Base-by-base conservation (phyloP, 2,113 vertebrate species). In the Megaceryle torquata region DNA sequence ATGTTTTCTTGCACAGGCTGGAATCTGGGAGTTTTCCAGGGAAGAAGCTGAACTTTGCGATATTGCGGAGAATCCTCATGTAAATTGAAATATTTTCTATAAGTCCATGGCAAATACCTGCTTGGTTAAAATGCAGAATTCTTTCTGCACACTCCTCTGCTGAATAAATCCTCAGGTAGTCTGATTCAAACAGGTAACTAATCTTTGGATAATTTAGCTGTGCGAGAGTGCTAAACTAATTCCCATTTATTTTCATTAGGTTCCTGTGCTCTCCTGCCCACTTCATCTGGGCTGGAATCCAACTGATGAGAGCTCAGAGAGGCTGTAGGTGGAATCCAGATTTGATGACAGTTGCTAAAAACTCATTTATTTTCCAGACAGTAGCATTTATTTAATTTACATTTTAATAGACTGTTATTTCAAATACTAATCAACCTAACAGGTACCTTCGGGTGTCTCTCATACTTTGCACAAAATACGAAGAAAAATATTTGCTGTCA, bases 361-460 rank as follows among this genome's bases (percentile, higher is more conserved):
- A 39, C 70, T 90, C 60, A 87, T 96, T 96, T 90, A 93, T 96
- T 97, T 97, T 91, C 77, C 80, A 94, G 88, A 76, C 65, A 95
- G 70, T 83, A 86, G 24, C 63, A 93, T 92, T 97, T 96, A 95
- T 94, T 97, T 94, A 85, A 95, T 96, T 96, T 96, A 85, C 88
- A 88, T 95, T 93, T 95, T 95, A 97, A 97, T 96, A 87, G 79
- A 48, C 54, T 71, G 11, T 77, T 89, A 80, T 88, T 96, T 96
- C 82, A 84, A 92, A 79, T 71, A 93, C 48, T 90, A 82, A 84
- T 88, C 88, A 90, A 79, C 72, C 37, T 96, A 80, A 61, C 67
- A 70, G 72, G 44, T 90, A 65, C 54, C 50, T 95, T 88, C 88
- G 91, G 61, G 61, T 88, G 57, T 91, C 79, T 91, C 60, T 95